Percentiles rank a stretch among this genome's conserved stretches.
These are phyloP conservation scores for Coleophora flavipennella DNA, from an alignment of 2,888 invertebrate genomes.

Conservation along the genomic window DNA sequence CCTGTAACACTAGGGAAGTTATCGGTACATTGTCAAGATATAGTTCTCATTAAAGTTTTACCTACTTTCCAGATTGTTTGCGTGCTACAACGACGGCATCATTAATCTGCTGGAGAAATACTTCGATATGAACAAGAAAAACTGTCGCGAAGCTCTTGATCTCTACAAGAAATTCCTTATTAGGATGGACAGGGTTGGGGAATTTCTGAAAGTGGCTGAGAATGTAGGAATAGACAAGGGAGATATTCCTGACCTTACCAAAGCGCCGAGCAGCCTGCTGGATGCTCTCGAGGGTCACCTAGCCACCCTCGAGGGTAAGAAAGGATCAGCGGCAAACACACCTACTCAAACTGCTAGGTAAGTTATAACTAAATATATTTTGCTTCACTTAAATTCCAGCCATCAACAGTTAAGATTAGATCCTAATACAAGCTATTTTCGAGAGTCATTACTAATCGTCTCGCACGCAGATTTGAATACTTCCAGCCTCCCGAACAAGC, in stretches of 20 bases:
- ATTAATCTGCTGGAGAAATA: constrained; percentile 99
- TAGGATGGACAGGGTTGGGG: constrained; percentile 98
- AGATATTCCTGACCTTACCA: constrained; percentile 97
- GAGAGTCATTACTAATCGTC: too few relatives aligned
- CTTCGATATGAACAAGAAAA: constrained; percentile 99
- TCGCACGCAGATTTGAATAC: too few relatives aligned
- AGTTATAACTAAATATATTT: too few relatives aligned
- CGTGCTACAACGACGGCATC: constrained; percentile 99
- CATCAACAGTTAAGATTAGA: too few relatives aligned
- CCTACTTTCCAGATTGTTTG: constrained; percentile 79
- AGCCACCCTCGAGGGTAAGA: constrained; percentile 93
- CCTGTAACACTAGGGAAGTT: too few relatives aligned
- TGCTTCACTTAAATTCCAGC: too few relatives aligned
- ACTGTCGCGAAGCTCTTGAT: constrained; percentile 97
- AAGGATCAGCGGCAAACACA: constrained; percentile 87
- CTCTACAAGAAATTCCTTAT: constrained; percentile 99
- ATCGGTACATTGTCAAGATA: too few relatives aligned
- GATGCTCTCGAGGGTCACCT: constrained; percentile 98
- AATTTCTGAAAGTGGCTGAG: constrained; percentile 91
- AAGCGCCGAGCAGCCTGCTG: constrained; percentile 96
- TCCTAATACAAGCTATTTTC: too few relatives aligned
- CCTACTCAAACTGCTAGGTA: constrained; percentile 90
- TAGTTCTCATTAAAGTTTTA: neutral
- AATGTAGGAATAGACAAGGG: constrained; percentile 98
- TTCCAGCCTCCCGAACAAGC: too few relatives aligned